Conservation (phyloP, 64 coral and sea anemone genomes). For the Porites australiensis region DNA sequence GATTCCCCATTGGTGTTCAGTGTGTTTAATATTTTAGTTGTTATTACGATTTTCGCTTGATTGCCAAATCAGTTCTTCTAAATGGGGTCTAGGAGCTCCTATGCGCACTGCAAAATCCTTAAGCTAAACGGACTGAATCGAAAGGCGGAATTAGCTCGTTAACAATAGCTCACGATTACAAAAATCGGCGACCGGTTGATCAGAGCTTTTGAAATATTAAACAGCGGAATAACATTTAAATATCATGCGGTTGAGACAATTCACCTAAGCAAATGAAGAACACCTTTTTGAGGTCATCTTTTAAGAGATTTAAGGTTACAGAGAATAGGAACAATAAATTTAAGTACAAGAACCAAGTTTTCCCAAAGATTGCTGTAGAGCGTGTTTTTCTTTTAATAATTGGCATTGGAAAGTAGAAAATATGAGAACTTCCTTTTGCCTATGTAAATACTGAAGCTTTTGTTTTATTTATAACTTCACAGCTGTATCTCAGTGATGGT, state of each 20-base stretch:
- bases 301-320: not conserved
- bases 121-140: not conserved
- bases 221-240: slow-evolving; percentile 44
- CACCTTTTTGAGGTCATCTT: not conserved
- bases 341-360: not conserved
- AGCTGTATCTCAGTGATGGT: slow-evolving; percentile 25
- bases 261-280: slow-evolving; percentile 1
- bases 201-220: slow-evolving; percentile 63
- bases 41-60: not conserved
- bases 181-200: slow-evolving; percentile 8
- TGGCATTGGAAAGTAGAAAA: not conserved
- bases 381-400: not conserved
- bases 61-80: slow-evolving; percentile 1
- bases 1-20: slow-evolving; percentile 16
- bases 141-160: not conserved
- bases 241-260: slow-evolving; percentile 20
- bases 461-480: slow-evolving; percentile 46
- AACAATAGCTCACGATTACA: not conserved
- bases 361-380: not conserved
- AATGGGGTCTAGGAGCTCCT: not conserved
- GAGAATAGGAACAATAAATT: not conserved
- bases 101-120: not conserved
- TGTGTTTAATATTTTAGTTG: slow-evolving; percentile 52
- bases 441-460: slow-evolving; percentile 34
- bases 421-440: not conserved